These are phyloP conservation scores for Cephalopachus bancanus DNA, from an alignment of 2,797 vertebrate species.

Conservation along the genomic window DNA sequence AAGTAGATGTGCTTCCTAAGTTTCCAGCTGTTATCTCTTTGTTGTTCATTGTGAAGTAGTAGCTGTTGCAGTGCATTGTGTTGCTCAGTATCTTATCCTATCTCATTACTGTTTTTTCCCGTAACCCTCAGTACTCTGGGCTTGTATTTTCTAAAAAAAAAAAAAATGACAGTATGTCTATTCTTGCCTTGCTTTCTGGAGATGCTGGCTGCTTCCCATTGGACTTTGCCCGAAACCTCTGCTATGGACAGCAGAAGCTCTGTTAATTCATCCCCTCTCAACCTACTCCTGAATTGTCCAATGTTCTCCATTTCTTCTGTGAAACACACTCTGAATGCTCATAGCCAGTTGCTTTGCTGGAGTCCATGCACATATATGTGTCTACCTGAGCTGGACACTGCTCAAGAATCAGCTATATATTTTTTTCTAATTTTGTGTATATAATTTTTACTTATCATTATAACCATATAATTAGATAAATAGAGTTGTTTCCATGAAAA, in stretches of 20 bases:
- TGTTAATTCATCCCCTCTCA: not conserved
- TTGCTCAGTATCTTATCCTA: not conserved
- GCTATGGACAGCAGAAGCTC: not conserved
- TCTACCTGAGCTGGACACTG: not conserved
- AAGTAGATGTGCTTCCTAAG: not conserved
- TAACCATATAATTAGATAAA: not conserved
- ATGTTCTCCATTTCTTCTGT: not conserved
- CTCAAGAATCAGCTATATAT: not conserved
- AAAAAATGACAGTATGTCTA: not conserved
- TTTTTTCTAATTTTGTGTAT: not conserved
- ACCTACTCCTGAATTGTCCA: not conserved
- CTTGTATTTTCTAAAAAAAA: not conserved
- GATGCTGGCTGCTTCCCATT: not conserved
- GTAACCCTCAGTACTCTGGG: not conserved
- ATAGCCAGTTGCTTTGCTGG: not conserved
- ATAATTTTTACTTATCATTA: not conserved
- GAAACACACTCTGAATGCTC: not conserved
- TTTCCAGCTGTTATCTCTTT: not conserved
- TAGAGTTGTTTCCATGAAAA: not conserved
- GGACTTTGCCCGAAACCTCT: not conserved
- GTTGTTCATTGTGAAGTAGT: not conserved
- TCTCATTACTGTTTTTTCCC: not conserved
- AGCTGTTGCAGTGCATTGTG: not conserved
- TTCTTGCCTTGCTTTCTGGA: not conserved
- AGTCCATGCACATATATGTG: accelerated